A percentile compares a stretch with the other conserved stretches of the same genome.
phyloP scores from a whole-genome alignment of 2,113 vertebrate species.

The Sardina pilchardus region DNA sequence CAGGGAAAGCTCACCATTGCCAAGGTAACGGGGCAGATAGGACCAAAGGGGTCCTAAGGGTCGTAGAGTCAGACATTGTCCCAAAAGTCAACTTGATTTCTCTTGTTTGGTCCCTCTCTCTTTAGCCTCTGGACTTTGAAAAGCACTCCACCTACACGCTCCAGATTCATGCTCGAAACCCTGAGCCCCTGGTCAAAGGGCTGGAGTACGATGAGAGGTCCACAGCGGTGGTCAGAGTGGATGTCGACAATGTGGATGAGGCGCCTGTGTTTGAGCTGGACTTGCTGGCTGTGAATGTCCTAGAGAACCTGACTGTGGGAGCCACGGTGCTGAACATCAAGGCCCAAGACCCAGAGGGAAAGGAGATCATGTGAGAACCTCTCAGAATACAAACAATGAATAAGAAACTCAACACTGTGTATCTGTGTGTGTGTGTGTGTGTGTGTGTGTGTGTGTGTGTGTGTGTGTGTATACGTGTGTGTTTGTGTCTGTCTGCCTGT shows the following conservation, averaged over 20 bases:
- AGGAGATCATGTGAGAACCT: slow-evolving; percentile 75
- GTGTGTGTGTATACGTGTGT: no score
- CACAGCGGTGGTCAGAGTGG: slow-evolving; percentile 65
- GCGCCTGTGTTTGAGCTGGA: slow-evolving; percentile 71
- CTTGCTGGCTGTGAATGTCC: slow-evolving; percentile 57
- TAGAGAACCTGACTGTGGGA: slow-evolving; percentile 74
- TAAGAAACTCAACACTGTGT: neutral
- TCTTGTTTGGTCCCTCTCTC: neutral
- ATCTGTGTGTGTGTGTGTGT: neutral
- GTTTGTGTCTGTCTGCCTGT: no score
- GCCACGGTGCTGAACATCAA: slow-evolving; percentile 68
- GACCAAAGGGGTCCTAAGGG: neutral
- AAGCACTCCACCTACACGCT: slow-evolving; percentile 64
- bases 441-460: neutral
- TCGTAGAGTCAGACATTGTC: no score
- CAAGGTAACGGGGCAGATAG: slow-evolving; percentile 70
- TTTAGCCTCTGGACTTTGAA: slow-evolving; percentile 89
- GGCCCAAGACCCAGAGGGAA: slow-evolving; percentile 87
- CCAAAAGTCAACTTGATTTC: no score
- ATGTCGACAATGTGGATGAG: slow-evolving; percentile 80
- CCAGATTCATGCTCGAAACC: slow-evolving; percentile 82
- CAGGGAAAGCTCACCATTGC: slow-evolving; percentile 77
- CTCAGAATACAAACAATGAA: slow-evolving; percentile 10
- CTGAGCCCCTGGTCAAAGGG: slow-evolving; percentile 75
- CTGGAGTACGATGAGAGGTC: slow-evolving; percentile 78